Evolutionary conservation across 2,113 vertebrate genomes (phyloP).

Genomic region (Urocolius indicus): DNA sequence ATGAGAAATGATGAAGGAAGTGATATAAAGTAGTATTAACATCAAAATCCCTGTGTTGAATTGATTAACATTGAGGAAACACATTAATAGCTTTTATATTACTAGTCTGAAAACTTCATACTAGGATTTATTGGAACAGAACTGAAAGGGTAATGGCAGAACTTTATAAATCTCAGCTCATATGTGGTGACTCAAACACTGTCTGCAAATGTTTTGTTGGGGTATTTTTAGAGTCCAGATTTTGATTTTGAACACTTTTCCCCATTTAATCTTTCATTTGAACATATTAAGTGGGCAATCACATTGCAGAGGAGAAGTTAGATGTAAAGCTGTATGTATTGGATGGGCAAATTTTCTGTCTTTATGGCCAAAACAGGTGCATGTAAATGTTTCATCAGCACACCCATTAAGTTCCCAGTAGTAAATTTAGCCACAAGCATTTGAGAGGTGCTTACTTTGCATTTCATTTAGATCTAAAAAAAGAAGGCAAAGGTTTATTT

Average conservation of each 20-base stretch:
- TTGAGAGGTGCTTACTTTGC: slow-evolving; percentile 44
- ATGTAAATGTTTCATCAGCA: slow-evolving; percentile 50
- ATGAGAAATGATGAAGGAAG: slow-evolving; percentile 19
- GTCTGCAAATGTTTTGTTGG: not conserved
- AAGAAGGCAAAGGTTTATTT: slow-evolving; percentile 24
- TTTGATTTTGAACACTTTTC: not conserved
- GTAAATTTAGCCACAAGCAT: slow-evolving; percentile 49
- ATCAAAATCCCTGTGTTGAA: slow-evolving; percentile 24
- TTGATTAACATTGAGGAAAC: slow-evolving; percentile 39
- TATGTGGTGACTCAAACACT: not conserved
- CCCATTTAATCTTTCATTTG: not conserved
- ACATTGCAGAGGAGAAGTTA: not conserved
- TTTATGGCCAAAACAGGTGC: slow-evolving; percentile 30
- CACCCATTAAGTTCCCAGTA: slow-evolving; percentile 30
- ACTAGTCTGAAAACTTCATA: slow-evolving; percentile 25
- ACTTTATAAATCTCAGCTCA: not conserved
- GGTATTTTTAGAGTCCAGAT: not conserved
- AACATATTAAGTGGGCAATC: not conserved
- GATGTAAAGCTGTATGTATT: not conserved
- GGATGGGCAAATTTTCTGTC: not conserved
- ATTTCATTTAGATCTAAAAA: slow-evolving; percentile 49
- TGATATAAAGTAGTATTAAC: slow-evolving; percentile 45
- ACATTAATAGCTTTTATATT: slow-evolving; percentile 42
- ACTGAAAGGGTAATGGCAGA: not conserved
- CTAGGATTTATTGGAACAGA: slow-evolving; percentile 33